These are phyloP conservation scores for Trilocha varians DNA, from an alignment of 2,888 invertebrate species.

Conservation along the genomic window DNA sequence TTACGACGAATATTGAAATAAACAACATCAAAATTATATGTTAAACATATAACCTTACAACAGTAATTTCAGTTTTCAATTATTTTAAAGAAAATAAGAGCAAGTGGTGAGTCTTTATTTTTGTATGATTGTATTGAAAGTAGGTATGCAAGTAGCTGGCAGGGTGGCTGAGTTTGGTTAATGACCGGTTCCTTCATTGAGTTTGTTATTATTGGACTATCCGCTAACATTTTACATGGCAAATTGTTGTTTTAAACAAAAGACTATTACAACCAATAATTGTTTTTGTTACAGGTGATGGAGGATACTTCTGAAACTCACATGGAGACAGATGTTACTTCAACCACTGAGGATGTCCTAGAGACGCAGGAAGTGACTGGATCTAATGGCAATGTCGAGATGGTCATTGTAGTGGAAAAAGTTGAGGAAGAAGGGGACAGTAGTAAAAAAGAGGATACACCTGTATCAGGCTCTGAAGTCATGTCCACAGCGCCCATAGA, in stretches of 20 bases:
- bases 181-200: conserved; percentile 50
- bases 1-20: conserved; percentile 18
- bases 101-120: conserved; percentile 55
- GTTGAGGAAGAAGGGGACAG: conserved; percentile 31
- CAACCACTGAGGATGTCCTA: conserved; percentile 47
- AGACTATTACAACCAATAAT: conserved; percentile 40
- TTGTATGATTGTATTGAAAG: conserved; percentile 56
- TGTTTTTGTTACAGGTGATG: conserved; percentile 48
- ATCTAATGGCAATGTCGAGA: conserved; percentile 44
- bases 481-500: background rate
- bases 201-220: conserved; percentile 29
- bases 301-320: conserved; percentile 51
- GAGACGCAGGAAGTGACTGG: conserved; percentile 41
- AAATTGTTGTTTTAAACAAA: conserved; percentile 21
- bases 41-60: conserved; percentile 7
- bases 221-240: conserved; percentile 15
- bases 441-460: conserved; percentile 2
- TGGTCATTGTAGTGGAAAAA: conserved; percentile 49
- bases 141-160: conserved; percentile 41
- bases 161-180: conserved; percentile 49
- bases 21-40: conserved; percentile 15
- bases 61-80: conserved; percentile 13
- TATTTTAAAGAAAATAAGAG: conserved; percentile 21
- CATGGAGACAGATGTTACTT: conserved; percentile 61
- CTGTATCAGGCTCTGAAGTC: background rate